phyloP scores from a whole-genome alignment of 2,113 vertebrate species.

The Hippocampus comes region DNA sequence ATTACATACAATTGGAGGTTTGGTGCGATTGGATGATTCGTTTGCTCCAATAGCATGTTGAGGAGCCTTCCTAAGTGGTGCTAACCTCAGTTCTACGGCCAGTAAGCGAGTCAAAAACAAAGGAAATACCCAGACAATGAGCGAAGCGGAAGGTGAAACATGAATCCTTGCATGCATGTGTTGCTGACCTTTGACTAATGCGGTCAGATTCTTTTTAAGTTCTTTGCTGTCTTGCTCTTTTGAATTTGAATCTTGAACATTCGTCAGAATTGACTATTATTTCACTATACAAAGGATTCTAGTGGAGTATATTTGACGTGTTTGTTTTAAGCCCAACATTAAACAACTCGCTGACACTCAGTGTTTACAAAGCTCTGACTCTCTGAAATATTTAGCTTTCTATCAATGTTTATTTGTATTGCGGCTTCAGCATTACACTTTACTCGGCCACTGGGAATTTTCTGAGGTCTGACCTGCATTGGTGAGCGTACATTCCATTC shows the following conservation, averaged over 20 bases:
- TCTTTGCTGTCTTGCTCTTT: slow-evolving; percentile 9
- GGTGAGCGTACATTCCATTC: slow-evolving; percentile 30
- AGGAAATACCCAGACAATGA: slow-evolving; percentile 38
- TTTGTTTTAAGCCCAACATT: slow-evolving; percentile 23
- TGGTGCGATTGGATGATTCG: slow-evolving; percentile 28
- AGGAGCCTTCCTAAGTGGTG: slow-evolving; percentile 25
- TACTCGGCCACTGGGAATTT: neutral
- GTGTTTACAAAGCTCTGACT: slow-evolving; percentile 5
- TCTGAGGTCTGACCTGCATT: slow-evolving; percentile 26
- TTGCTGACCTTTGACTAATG: slow-evolving; percentile 34
- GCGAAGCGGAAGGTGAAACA: slow-evolving; percentile 31
- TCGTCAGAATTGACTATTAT: neutral
- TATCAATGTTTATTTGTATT: slow-evolving; percentile 31
- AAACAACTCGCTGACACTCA: slow-evolving; percentile 26
- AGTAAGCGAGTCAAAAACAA: slow-evolving; percentile 7
- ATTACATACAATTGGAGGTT: slow-evolving; percentile 33
- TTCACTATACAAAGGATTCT: neutral
- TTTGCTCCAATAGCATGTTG: slow-evolving; percentile 1
- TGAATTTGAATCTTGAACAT: slow-evolving; percentile 5
- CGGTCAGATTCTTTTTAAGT: slow-evolving; percentile 8
- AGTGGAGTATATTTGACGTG: slow-evolving; percentile 13
- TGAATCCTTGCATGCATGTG: slow-evolving; percentile 25
- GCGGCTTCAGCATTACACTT: slow-evolving; percentile 11
- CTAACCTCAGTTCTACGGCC: slow-evolving; percentile 9
- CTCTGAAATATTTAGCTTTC: slow-evolving; percentile 14